These are phyloP conservation scores for Daptonema setosum DNA, from an alignment of 2,888 invertebrate species.

Conservation along the genomic window DNA sequence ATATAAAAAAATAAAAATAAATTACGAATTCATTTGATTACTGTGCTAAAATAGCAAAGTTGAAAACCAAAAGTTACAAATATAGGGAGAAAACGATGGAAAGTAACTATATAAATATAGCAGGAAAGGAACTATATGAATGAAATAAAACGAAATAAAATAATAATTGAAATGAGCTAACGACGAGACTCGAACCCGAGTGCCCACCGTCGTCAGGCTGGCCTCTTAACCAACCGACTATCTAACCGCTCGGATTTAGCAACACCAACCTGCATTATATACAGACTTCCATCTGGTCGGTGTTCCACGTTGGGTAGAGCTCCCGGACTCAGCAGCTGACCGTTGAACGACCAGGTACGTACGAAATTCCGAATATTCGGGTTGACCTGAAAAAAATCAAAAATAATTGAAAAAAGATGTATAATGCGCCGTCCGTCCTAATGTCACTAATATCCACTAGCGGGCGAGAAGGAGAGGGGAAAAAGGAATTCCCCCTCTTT, in stretches of 20 bases:
- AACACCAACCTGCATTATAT: constrained; percentile 12
- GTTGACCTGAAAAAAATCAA: too few relatives aligned
- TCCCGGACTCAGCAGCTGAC: constrained; percentile 40
- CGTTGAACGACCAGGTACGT: constrained; percentile 3
- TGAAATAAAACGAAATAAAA: neutral
- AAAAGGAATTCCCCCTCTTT: too few relatives aligned
- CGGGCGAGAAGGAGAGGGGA: too few relatives aligned
- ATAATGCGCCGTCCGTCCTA: too few relatives aligned
- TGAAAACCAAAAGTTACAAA: neutral
- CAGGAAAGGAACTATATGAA: too few relatives aligned
- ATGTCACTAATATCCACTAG: too few relatives aligned
- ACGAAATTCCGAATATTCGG: too few relatives aligned
- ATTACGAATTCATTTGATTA: neutral
- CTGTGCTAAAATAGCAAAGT: neutral
- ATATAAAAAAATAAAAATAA: neutral
- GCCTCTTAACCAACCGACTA: too few relatives aligned
- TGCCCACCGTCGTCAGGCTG: too few relatives aligned
- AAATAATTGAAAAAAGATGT: too few relatives aligned
- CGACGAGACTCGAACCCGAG: too few relatives aligned
- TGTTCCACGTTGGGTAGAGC: constrained; percentile 43
- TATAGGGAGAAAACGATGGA: neutral
- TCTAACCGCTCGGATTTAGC: too few relatives aligned
- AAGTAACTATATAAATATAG: neutral
- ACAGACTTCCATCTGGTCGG: constrained; percentile 15
- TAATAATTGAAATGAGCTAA: neutral